These are phyloP conservation scores for Cochlearius cochlearius DNA, from an alignment of 2,113 vertebrate species.

Conservation along the genomic window DNA sequence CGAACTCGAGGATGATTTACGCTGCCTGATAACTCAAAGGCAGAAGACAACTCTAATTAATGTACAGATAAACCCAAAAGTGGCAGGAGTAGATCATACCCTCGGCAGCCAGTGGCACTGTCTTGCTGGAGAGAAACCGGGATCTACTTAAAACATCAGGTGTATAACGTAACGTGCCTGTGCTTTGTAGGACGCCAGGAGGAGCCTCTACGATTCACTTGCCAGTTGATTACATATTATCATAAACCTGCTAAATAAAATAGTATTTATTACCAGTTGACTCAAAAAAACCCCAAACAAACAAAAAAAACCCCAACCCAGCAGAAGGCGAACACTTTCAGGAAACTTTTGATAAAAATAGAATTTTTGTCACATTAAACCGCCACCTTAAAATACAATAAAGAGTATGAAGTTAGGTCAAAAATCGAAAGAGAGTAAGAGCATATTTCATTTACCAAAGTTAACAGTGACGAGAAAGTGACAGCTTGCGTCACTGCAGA, in stretches of 20 bases:
- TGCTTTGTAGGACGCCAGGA: conserved; percentile 55
- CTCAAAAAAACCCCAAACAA: neutral
- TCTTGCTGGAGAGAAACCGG: conserved; percentile 43
- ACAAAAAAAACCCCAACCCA: neutral
- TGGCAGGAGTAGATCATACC: conserved; percentile 34
- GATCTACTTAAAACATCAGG: conserved; percentile 57
- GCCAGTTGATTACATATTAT: conserved; percentile 54
- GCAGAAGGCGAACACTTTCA: neutral
- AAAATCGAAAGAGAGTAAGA: neutral
- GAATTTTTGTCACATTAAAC: neutral
- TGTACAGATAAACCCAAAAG: conserved; percentile 34
- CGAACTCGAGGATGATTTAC: conserved; percentile 16
- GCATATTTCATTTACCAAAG: neutral
- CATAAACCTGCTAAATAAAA: conserved; percentile 72
- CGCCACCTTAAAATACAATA: neutral
- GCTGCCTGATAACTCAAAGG: conserved; percentile 35
- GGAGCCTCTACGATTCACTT: conserved; percentile 64
- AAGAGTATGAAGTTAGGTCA: neutral
- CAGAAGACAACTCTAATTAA: conserved; percentile 49
- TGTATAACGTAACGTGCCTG: conserved; percentile 55
- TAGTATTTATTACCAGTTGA: conserved; percentile 49
- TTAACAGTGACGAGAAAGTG: neutral
- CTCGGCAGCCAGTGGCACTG: conserved; percentile 32
- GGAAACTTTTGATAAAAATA: neutral
- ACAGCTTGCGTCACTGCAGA: neutral